Evolutionary conservation across 2,113 vertebrate species (phyloP), one percentile per base, ranked within the genome.

Genomic region (Origma solitaria): DNA sequence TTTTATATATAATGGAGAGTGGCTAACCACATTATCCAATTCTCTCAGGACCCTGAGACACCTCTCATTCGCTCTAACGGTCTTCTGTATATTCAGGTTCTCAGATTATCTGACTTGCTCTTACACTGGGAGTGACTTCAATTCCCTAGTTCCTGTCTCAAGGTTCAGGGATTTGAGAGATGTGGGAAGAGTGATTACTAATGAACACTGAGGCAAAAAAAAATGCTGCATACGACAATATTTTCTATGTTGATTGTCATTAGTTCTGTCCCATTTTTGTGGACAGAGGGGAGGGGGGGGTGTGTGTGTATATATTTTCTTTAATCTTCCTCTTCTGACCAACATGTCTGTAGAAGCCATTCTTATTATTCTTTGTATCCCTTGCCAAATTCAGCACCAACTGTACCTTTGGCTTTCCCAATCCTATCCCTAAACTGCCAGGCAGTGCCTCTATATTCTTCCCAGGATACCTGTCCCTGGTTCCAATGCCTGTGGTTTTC

Each of bases 341-440:
- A 51, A 17, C 1, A 3, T 50, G 35, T 11, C 18, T 66, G 4
- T 37, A 68, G 58, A 82, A 81, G 27, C 27, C 31, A 17, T 57
- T 60, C 33, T 71, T 73, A 37, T 0, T 70, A 2, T 37, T 84
- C 17, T 49, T 70, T 70, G 12, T 15, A 75, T 70, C 3, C 40
- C 12, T 33, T 84, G 38, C 23, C 24, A 49, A 50, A 65, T 50
- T 51, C 15, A 64, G 38, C 24, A 69, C 45, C 33, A 76, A 0
- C 22, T 54, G 11, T 65, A 50, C 33, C 13, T 50, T 44, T 54
- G 35, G 11, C 11, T 76, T 60, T 65, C 28, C 17, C 9, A 11
- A 1, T 51, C n/a, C n/a, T 13, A 4, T 28, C 3, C 5, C 19
- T 80, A 11, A 15, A 25, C 7, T 49, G 15, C 24, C 3, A 7